A percentile compares a stretch with the other conserved stretches of the same genome.
These are phyloP conservation scores for Redunca redunca DNA, from an alignment of 2,113 vertebrate genomes.

Conservation along the genomic window DNA sequence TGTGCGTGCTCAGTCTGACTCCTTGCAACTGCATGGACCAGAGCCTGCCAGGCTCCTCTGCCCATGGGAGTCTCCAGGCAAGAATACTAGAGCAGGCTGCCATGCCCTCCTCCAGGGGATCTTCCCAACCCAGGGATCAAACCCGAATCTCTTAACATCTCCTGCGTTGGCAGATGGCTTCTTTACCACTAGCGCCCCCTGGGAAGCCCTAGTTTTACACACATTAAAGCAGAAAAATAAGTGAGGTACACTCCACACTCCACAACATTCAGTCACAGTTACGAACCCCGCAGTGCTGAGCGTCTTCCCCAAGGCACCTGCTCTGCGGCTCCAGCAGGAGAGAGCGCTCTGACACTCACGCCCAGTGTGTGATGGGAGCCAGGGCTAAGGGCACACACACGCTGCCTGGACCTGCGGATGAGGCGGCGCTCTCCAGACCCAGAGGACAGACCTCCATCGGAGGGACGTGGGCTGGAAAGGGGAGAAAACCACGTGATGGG, in stretches of 20 bases:
- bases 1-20: background rate
- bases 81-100: background rate
- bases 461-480: background rate
- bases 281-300: background rate
- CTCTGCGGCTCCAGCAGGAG: background rate
- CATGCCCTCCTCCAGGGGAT: background rate
- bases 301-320: background rate
- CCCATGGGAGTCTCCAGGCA: background rate
- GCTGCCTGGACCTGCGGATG: background rate
- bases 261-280: background rate
- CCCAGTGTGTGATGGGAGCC: background rate
- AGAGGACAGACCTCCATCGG: background rate
- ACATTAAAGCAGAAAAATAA: background rate
- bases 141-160: background rate
- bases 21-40: background rate
- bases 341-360: background rate
- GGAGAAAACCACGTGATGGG: rapidly evolving
- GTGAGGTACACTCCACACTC: background rate
- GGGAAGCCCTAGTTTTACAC: background rate
- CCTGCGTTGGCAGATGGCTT: background rate
- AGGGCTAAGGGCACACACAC: background rate
- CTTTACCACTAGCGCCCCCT: background rate
- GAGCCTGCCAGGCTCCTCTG: background rate
- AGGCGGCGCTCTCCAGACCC: background rate
- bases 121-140: background rate